Conservation (phyloP, 2,888 invertebrate species). For the Ichneumoninae sp. region DNA sequence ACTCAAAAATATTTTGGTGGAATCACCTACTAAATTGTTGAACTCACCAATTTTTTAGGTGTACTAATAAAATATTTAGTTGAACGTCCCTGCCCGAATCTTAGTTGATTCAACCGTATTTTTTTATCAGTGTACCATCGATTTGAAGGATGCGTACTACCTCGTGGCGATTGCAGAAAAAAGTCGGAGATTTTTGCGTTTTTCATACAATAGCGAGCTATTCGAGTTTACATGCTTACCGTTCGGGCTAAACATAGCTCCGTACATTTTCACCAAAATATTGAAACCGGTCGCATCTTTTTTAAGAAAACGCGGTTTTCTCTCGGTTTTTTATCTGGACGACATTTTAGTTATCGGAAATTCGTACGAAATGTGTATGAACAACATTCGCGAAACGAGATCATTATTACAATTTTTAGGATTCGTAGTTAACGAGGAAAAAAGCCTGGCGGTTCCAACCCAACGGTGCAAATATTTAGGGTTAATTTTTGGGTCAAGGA, state of each 20-base stretch:
- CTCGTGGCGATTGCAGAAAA: conserved; percentile 55
- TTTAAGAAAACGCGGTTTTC: conserved; percentile 45
- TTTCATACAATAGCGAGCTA: conserved; percentile 55
- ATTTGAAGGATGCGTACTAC: neutral
- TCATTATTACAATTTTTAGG: conserved; percentile 60
- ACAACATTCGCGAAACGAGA: conserved; percentile 38
- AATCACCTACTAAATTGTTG: too few relatives aligned
- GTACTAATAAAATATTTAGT: too few relatives aligned
- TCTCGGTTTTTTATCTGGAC: neutral
- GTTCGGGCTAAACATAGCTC: conserved; percentile 69
- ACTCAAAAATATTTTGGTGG: too few relatives aligned
- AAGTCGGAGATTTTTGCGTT: conserved; percentile 67
- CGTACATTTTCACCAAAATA: conserved; percentile 70
- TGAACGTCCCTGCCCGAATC: too few relatives aligned
- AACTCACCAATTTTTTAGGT: too few relatives aligned
- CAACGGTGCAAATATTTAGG: conserved; percentile 62
- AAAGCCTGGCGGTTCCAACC: conserved; percentile 55
- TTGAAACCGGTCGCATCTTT: conserved; percentile 64
- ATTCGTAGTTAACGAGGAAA: conserved; percentile 67
- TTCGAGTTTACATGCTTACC: conserved; percentile 69
- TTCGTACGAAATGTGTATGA: conserved; percentile 46
- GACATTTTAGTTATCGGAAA: conserved; percentile 3
- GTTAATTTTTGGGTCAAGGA: conserved; percentile 58
- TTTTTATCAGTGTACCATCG: too few relatives aligned
- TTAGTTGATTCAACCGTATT: too few relatives aligned